Base-by-base conservation (phyloP, 2,888 invertebrate genomes). In the Willowsia nigromaculata region DNA sequence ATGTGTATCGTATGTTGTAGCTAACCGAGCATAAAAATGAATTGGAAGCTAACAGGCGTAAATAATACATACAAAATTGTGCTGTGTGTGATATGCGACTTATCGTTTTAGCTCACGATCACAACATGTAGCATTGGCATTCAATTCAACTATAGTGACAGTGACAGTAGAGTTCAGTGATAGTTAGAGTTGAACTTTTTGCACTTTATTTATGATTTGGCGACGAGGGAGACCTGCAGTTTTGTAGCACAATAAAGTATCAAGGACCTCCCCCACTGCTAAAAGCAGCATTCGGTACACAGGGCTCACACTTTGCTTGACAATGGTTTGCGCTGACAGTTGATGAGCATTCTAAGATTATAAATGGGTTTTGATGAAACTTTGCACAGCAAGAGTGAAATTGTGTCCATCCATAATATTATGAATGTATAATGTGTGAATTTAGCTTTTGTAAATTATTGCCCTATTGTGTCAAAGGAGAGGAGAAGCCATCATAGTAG, bases 281-380 rank as follows among this genome's bases (percentile, higher is more conserved):
- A 13, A 25, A 71, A 71, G 43, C n/a, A 13, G 13, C 11, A 1
- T 11, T 15, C 43, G n/a, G n/a, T n/a, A n/a, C n/a, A n/a, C n/a
- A 30, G 22, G 25, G 43, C 62, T 71, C 22, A 71, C 43, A 43
- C 71, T 43, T 3, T 5, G 18, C 18, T 6, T 43, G 22, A 71
- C 43, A 71, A 71, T 82, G 27, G 65, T 9, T 18, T 74, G 76
- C 43, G 85, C 59, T 85, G 85, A 85, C 85, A 85, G 76, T 59
- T 37, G 56, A 71, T 53, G 84, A 37, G 71, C 15, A 84, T 40
- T 22, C 15, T n/a, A n/a, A 25, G 53, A 83, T 83, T 71, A 53
- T 53, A 71, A 83, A 71, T 83, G 18, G 83, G 53, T 18, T 71
- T 71, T 56, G 71, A 53, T 83, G 65, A 18, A 37, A 83, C 15